phyloP scores from a whole-genome alignment of 2,113 vertebrate genomes.

The Chunga burmeisteri region DNA sequence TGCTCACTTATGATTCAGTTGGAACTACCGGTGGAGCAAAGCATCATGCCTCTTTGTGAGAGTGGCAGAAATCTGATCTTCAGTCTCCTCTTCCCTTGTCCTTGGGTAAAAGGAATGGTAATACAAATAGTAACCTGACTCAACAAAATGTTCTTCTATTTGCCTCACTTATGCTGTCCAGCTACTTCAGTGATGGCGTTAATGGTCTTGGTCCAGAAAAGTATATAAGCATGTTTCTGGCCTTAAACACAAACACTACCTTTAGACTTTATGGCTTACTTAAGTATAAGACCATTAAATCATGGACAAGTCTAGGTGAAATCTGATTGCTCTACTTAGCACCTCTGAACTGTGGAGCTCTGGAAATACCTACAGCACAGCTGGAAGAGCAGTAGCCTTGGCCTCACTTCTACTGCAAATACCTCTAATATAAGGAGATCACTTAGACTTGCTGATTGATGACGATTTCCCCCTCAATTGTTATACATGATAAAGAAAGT shows the following conservation, averaged over 20 bases:
- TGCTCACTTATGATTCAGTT: background rate
- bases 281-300: slow-evolving; percentile 7
- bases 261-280: slow-evolving; percentile 5
- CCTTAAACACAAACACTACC: background rate
- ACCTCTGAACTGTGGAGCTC: background rate
- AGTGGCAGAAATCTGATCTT: background rate
- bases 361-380: slow-evolving; percentile 25
- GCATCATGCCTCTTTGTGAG: background rate
- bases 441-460: background rate
- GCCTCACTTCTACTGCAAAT: background rate
- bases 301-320: background rate
- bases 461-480: background rate
- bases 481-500: background rate
- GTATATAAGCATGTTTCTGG: background rate
- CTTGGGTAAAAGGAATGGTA: background rate
- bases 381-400: background rate
- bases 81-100: background rate
- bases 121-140: background rate
- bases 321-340: slow-evolving; percentile 8
- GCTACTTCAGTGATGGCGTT: background rate
- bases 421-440: background rate
- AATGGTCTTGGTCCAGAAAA: background rate
- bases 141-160: background rate
- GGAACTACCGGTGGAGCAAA: background rate
- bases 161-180: background rate